Evolutionary conservation across 1,140 invertebrate species (phyloP).

Genomic region (Cotesia chilonis): DNA sequence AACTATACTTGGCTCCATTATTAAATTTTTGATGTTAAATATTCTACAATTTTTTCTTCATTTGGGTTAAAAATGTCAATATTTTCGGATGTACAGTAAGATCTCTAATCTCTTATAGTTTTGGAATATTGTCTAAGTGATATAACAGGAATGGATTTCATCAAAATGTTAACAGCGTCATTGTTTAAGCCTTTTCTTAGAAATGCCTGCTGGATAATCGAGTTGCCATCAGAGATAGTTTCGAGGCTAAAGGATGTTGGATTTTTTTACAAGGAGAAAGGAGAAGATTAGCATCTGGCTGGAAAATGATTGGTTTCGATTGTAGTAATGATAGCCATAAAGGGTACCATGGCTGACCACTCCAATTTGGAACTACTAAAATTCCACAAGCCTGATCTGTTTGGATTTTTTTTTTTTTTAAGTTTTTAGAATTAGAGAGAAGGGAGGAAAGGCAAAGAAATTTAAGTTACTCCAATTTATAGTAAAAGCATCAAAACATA

Average conservation of each 20-base stretch:
- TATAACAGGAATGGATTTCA: background rate
- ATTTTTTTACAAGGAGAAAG: background rate
- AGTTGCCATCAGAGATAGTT: constrained; percentile 10
- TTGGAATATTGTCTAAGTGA: background rate
- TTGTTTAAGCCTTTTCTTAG: background rate
- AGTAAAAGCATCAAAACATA: constrained; percentile 29
- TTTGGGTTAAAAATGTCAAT: background rate
- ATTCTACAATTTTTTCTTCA: background rate
- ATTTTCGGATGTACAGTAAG: background rate
- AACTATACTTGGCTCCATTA: background rate
- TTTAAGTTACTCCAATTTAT: constrained; percentile 1
- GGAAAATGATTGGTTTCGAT: too few relatives aligned
- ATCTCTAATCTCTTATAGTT: too few relatives aligned
- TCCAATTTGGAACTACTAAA: too few relatives aligned
- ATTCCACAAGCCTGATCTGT: too few relatives aligned
- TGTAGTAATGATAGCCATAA: too few relatives aligned
- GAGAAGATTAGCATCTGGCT: too few relatives aligned
- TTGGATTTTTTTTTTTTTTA: too few relatives aligned
- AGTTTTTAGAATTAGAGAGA: too few relatives aligned
- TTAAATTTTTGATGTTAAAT: background rate
- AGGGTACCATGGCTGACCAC: too few relatives aligned
- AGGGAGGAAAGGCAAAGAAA: background rate
- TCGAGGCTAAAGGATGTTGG: constrained; percentile 19
- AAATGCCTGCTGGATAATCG: constrained; percentile 24
- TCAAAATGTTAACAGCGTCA: background rate